Percentiles rank a stretch among this genome's conserved stretches.
These are phyloP conservation scores for Cariama cristata DNA, from an alignment of 2,113 vertebrate species.

Conservation along the genomic window DNA sequence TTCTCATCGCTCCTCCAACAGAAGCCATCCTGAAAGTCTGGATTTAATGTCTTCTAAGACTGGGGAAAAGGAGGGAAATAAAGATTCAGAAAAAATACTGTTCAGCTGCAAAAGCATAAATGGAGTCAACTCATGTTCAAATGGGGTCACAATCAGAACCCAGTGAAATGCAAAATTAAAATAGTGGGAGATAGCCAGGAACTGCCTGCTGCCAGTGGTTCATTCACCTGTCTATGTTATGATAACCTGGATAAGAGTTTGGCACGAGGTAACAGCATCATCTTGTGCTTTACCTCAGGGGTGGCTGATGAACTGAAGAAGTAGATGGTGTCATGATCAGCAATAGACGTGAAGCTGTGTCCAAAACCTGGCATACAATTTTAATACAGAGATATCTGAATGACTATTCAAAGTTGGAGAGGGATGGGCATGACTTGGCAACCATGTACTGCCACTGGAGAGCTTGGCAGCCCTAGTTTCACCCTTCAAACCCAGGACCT, in stretches of 20 bases:
- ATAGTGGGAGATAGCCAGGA: not conserved
- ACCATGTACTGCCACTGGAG: not conserved
- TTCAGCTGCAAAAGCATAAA: not conserved
- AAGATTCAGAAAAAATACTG: not conserved
- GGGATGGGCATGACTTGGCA: not conserved
- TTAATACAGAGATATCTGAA: not conserved
- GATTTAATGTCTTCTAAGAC: not conserved
- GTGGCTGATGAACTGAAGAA: not conserved
- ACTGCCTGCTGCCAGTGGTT: not conserved
- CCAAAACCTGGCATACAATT: not conserved
- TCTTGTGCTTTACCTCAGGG: not conserved
- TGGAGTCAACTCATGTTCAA: not conserved
- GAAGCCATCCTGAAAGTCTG: not conserved
- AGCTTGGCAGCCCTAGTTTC: not conserved
- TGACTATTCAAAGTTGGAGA: not conserved
- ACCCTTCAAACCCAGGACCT: not conserved
- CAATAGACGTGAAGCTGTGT: not conserved
- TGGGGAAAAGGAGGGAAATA: not conserved
- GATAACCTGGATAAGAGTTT: not conserved
- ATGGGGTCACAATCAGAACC: not conserved
- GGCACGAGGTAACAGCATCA: not conserved
- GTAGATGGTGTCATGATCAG: not conserved
- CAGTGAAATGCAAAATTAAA: not conserved
- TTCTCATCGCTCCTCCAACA: not conserved
- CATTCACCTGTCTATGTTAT: not conserved